Evolutionary conservation across 2,888 invertebrate species (phyloP).

Genomic region (Mythimna albipuncta): DNA sequence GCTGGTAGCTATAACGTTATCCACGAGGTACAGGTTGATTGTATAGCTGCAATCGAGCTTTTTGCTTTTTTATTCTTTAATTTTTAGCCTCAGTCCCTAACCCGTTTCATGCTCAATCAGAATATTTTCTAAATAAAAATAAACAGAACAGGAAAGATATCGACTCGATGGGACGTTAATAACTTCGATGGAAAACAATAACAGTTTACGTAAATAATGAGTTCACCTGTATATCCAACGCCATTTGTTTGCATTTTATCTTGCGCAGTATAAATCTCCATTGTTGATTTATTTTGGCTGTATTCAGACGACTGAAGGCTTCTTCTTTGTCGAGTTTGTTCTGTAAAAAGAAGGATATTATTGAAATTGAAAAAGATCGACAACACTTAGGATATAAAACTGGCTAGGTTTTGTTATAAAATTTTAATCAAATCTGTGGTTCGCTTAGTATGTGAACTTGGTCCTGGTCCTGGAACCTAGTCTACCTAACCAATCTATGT

Average conservation of each 20-base stretch:
- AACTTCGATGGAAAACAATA: not conserved
- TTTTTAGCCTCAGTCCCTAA: not conserved
- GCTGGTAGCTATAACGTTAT: not conserved
- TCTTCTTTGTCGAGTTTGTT: slow-evolving; percentile 96
- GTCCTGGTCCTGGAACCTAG: no score
- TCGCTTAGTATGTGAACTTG: no score
- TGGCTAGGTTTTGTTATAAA: no score
- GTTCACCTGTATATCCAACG: slow-evolving; percentile 92
- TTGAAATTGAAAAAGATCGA: not conserved
- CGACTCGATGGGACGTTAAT: not conserved
- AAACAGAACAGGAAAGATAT: not conserved
- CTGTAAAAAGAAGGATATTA: slow-evolving; percentile 82
- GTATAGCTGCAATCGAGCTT: not conserved
- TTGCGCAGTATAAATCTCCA: slow-evolving; percentile 95
- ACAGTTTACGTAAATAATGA: slow-evolving; percentile 3
- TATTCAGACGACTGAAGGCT: slow-evolving; percentile 94
- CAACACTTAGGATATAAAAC: no score
- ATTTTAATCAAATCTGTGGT: no score
- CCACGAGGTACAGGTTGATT: not conserved
- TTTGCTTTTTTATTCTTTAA: not conserved
- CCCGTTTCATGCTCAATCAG: slow-evolving; percentile 6
- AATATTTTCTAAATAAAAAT: not conserved
- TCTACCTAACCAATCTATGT: no score
- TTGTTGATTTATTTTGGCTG: slow-evolving; percentile 96
- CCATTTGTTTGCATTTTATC: slow-evolving; percentile 94